Evolutionary conservation across 1,140 invertebrate species (phyloP).

Genomic region (Diprion similis): DNA sequence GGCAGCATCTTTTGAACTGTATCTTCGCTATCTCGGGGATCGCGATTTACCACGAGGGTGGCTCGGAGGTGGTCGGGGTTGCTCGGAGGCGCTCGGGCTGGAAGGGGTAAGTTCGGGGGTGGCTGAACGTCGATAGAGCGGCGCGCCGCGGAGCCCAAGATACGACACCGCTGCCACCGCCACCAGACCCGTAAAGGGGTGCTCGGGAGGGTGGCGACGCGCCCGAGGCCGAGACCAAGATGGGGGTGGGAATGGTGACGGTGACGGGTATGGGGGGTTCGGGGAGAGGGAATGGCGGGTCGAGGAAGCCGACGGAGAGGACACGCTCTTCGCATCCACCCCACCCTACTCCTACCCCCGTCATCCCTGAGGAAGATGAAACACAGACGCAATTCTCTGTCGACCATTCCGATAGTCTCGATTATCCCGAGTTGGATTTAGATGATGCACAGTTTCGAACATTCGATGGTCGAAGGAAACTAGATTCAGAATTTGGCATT

Average conservation of each 20-base stretch:
- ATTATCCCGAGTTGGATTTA: too few relatives aligned
- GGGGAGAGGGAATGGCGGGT: slow-evolving; percentile 26
- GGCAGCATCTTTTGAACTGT: slow-evolving; percentile 27
- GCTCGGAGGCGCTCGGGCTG: slow-evolving; percentile 15
- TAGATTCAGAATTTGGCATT: too few relatives aligned
- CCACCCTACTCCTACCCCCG: too few relatives aligned
- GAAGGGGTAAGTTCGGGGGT: slow-evolving; percentile 42
- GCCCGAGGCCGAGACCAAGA: slow-evolving; percentile 12
- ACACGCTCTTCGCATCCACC: too few relatives aligned
- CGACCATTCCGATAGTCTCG: too few relatives aligned
- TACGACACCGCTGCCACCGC: slow-evolving; percentile 61
- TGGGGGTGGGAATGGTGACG: slow-evolving; percentile 22
- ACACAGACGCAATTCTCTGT: too few relatives aligned
- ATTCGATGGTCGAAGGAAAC: too few relatives aligned
- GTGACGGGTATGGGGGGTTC: slow-evolving; percentile 22
- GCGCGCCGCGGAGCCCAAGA: slow-evolving; percentile 62
- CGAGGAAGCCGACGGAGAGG: slow-evolving; percentile 6
- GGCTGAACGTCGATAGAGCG: slow-evolving; percentile 62
- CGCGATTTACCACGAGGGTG: slow-evolving; percentile 28
- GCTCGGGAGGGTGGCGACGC: slow-evolving; percentile 33
- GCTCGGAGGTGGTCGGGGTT: slow-evolving; percentile 16
- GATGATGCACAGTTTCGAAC: too few relatives aligned
- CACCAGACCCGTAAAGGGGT: slow-evolving; percentile 56
- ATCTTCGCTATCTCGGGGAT: slow-evolving; percentile 51
- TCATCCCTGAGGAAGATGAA: too few relatives aligned